These are phyloP conservation scores for Marcusenius ussheri DNA, from an alignment of 2,113 vertebrate genomes.

Conservation along the genomic window DNA sequence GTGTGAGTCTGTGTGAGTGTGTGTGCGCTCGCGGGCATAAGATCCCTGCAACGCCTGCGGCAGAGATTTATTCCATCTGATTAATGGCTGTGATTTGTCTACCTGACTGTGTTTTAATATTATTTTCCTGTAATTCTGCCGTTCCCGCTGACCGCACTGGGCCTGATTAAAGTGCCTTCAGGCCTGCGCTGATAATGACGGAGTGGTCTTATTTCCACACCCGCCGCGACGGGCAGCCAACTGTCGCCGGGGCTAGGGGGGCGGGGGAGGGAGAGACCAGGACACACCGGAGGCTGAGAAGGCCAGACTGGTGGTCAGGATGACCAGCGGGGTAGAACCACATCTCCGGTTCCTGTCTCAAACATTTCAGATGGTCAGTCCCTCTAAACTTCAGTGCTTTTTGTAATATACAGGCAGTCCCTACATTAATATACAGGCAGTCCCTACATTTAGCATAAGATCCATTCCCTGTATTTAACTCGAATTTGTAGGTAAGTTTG, in stretches of 20 bases:
- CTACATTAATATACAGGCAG: neutral
- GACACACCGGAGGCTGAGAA: neutral
- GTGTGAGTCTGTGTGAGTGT: neutral
- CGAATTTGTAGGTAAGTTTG: neutral
- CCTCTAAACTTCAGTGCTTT: neutral
- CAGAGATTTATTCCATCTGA: slow-evolving; percentile 10
- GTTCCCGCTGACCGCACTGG: slow-evolving; percentile 11
- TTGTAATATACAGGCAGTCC: neutral
- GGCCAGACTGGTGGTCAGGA: neutral
- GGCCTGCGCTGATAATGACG: slow-evolving; percentile 5
- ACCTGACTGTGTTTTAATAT: slow-evolving; percentile 31
- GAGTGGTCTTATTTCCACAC: slow-evolving; percentile 24
- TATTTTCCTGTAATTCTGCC: slow-evolving; percentile 27
- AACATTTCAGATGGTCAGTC: neutral
- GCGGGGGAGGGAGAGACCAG: neutral
- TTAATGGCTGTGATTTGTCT: slow-evolving; percentile 32
- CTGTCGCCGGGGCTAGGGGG: neutral
- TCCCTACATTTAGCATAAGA: neutral
- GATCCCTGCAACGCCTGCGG: neutral
- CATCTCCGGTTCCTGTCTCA: neutral
- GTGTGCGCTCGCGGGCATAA: neutral
- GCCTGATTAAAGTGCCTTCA: slow-evolving; percentile 22
- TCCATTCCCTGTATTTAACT: neutral
- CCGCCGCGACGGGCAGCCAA: neutral
- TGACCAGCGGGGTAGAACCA: neutral